phyloP scores from a whole-genome alignment of 2,113 vertebrate species.

The Scortum barcoo region DNA sequence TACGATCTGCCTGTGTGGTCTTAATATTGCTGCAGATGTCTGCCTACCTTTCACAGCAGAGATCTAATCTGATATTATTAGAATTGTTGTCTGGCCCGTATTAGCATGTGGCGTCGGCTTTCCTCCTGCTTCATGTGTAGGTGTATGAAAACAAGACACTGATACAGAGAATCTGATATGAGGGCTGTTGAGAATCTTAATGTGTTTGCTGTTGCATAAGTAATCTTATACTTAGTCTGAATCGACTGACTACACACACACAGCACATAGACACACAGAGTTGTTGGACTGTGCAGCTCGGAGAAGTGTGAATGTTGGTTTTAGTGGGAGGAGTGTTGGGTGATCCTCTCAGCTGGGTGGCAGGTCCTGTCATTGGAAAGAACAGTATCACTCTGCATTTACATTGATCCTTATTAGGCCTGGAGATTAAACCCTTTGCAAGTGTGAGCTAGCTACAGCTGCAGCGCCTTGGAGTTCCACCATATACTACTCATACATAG shows the following conservation, averaged over 20 bases:
- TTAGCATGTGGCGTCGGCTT: slow-evolving; percentile 56
- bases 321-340: slow-evolving; percentile 63
- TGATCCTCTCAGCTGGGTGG: slow-evolving; percentile 75
- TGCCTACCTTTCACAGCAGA: slow-evolving; percentile 53
- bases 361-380: slow-evolving; percentile 74
- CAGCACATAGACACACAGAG: neutral
- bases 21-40: slow-evolving; percentile 52
- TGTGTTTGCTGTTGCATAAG: slow-evolving; percentile 59
- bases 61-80: slow-evolving; percentile 72
- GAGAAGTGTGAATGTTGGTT: slow-evolving; percentile 53
- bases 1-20: slow-evolving; percentile 49
- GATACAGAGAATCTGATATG: slow-evolving; percentile 63
- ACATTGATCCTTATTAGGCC: slow-evolving; percentile 84
- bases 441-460: slow-evolving; percentile 56
- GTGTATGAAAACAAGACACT: slow-evolving; percentile 62
- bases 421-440: slow-evolving; percentile 73
- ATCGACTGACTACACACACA: slow-evolving; percentile 27
- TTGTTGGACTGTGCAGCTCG: slow-evolving; percentile 33
- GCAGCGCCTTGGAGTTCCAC: slow-evolving; percentile 49
- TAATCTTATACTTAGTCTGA: slow-evolving; percentile 56
- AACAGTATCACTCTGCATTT: slow-evolving; percentile 81
- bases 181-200: slow-evolving; percentile 61
- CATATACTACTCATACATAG: slow-evolving; percentile 7
- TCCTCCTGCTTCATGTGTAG: slow-evolving; percentile 38
- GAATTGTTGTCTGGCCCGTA: slow-evolving; percentile 65